Evolutionary conservation across 2,797 vertebrate species (phyloP).

Genomic region (Enteromius argenteus): DNA sequence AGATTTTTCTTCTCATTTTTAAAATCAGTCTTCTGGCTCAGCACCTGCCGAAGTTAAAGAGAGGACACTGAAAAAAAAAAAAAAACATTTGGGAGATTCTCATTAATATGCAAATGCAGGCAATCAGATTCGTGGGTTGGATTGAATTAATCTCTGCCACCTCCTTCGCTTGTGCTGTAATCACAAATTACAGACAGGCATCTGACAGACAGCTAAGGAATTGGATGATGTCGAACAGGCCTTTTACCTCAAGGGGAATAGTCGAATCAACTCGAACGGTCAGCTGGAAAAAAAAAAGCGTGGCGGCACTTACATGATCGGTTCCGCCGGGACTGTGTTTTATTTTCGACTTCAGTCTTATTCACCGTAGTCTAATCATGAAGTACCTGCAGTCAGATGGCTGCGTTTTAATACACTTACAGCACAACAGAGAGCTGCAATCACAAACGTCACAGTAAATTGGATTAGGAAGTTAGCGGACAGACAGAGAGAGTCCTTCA

Average conservation of each 20-base stretch:
- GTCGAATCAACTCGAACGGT: conserved; percentile 77
- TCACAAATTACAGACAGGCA: conserved; percentile 81
- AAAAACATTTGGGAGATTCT: conserved; percentile 72
- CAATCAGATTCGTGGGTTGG: conserved; percentile 79
- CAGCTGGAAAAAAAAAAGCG: conserved; percentile 64
- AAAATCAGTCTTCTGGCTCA: conserved; percentile 71
- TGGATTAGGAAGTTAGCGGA: conserved; percentile 52
- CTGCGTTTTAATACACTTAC: conserved; percentile 32
- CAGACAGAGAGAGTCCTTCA: conserved; percentile 36
- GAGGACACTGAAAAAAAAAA: conserved; percentile 5
- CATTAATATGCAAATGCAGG: conserved; percentile 84
- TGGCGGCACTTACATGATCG: conserved; percentile 64
- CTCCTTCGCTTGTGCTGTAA: conserved; percentile 76
- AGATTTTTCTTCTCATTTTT: conserved; percentile 65
- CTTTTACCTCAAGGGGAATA: conserved; percentile 74
- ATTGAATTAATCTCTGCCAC: conserved; percentile 82
- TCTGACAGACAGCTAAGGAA: conserved; percentile 74
- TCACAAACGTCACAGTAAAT: conserved; percentile 48
- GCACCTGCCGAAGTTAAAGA: conserved; percentile 70
- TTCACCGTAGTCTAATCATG: conserved; percentile 50
- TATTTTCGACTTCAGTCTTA: conserved; percentile 56
- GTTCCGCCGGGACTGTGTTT: conserved; percentile 72
- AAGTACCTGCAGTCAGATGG: conserved; percentile 46
- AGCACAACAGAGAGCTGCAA: conserved; percentile 24
- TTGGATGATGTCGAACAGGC: conserved; percentile 71